phyloP scores from a whole-genome alignment of 2,888 invertebrate genomes.

The Agrotis puta region DNA sequence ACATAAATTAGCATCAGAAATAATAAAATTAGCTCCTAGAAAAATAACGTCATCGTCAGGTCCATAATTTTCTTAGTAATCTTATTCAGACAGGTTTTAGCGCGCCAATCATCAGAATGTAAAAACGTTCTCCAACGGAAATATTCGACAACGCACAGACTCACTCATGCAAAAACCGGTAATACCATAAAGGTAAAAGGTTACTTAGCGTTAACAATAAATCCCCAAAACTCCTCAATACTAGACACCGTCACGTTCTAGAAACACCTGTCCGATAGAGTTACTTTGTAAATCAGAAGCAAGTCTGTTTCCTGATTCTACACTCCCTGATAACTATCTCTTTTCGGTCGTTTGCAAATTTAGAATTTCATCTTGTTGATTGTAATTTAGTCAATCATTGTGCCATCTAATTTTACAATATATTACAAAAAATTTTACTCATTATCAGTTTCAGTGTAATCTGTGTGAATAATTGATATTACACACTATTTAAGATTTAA shows the following conservation, averaged over 20 bases:
- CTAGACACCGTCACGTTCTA: slow-evolving; percentile 44
- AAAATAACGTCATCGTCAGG: slow-evolving; percentile 70
- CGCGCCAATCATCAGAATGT: slow-evolving; percentile 75
- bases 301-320: slow-evolving; percentile 6
- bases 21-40: slow-evolving; percentile 58
- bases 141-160: slow-evolving; percentile 79
- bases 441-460: neutral
- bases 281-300: slow-evolving; percentile 7
- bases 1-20: slow-evolving; percentile 1
- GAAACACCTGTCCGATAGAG: slow-evolving; percentile 33
- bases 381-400: slow-evolving; percentile 11
- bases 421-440: neutral
- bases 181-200: slow-evolving; percentile 83
- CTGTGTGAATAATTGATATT: neutral
- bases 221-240: slow-evolving; percentile 62
- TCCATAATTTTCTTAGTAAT: slow-evolving; percentile 71
- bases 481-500: too few relatives aligned
- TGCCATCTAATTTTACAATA: slow-evolving; percentile 3
- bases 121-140: slow-evolving; percentile 80
- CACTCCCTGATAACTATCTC: neutral
- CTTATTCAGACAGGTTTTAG: slow-evolving; percentile 83
- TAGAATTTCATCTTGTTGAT: neutral
- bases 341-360: neutral
- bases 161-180: slow-evolving; percentile 83
- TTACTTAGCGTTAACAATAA: slow-evolving; percentile 81